These are phyloP conservation scores for Lydus trimaculatus DNA, from an alignment of 2,888 invertebrate genomes.

Conservation along the genomic window DNA sequence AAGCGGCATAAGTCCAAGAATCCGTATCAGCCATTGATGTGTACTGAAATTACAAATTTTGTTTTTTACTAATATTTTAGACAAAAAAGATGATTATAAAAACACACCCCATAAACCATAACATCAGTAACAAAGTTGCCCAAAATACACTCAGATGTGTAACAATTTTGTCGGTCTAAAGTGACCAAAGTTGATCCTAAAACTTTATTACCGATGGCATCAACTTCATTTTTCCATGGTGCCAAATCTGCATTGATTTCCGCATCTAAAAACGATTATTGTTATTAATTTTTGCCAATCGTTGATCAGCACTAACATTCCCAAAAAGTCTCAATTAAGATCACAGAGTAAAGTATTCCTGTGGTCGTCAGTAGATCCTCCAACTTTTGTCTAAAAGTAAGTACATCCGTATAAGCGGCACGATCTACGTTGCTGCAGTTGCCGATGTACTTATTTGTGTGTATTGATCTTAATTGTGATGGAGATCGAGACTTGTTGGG, in stretches of 20 bases:
- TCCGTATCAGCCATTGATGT: constrained; percentile 60
- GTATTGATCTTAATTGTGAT: too few relatives aligned
- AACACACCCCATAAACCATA: constrained; percentile 69
- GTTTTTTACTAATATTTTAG: not conserved
- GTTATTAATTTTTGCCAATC: not conserved
- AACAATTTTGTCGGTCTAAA: constrained; percentile 65
- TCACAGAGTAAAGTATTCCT: too few relatives aligned
- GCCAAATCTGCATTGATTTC: constrained; percentile 34
- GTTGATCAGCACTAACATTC: too few relatives aligned
- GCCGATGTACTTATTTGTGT: too few relatives aligned
- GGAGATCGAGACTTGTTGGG: too few relatives aligned
- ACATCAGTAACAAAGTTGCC: constrained; percentile 78
- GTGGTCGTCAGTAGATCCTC: too few relatives aligned
- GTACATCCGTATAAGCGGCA: too few relatives aligned
- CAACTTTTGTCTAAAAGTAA: too few relatives aligned
- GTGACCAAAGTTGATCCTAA: constrained; percentile 40
- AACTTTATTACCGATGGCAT: constrained; percentile 34
- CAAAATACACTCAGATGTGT: constrained; percentile 73
- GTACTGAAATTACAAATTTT: constrained; percentile 56
- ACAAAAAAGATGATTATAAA: not conserved
- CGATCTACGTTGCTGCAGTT: too few relatives aligned
- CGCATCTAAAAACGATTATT: constrained; percentile 30
- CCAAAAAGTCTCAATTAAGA: too few relatives aligned
- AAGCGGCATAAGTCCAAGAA: constrained; percentile 72
- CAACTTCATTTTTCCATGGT: constrained; percentile 40